Percentiles rank a stretch among this genome's conserved stretches.
Conservation (phyloP, 2,113 vertebrate genomes). For the Xiphorhynchus elegans region DNA sequence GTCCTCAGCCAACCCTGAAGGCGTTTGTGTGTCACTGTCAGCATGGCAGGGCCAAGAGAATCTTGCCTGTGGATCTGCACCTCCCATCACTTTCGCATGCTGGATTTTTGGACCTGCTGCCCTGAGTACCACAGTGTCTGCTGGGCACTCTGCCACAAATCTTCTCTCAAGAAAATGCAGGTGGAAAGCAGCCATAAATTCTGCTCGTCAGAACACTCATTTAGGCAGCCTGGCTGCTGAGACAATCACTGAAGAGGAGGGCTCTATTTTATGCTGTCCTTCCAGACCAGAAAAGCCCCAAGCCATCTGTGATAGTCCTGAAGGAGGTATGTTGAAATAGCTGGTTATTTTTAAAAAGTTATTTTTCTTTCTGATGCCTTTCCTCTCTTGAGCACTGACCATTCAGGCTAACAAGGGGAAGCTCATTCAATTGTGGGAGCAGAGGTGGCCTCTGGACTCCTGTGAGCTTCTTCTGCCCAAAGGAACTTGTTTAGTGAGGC, state of each 20-base stretch:
- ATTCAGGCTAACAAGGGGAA: background rate
- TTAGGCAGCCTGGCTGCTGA: background rate
- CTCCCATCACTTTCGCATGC: slow-evolving; percentile 36
- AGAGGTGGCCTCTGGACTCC: background rate
- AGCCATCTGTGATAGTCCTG: background rate
- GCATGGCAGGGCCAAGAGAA: background rate
- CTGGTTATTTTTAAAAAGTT: background rate
- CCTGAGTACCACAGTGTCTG: background rate
- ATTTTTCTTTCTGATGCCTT: background rate
- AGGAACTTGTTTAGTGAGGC: background rate
- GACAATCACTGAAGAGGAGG: background rate
- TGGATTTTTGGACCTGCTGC: background rate
- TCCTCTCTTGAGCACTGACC: background rate
- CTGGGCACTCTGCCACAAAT: background rate
- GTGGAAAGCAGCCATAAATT: slow-evolving; percentile 23
- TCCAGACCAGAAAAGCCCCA: background rate
- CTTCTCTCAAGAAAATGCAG: slow-evolving; percentile 8
- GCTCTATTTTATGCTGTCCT: background rate
- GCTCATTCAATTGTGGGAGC: background rate
- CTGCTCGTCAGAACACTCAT: background rate
- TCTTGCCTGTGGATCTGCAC: background rate
- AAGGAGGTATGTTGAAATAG: background rate
- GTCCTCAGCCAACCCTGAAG: background rate
- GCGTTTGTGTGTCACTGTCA: background rate
- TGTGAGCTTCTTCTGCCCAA: background rate